Conservation (phyloP, 2,797 vertebrate species). For the Cuniculus paca region DNA sequence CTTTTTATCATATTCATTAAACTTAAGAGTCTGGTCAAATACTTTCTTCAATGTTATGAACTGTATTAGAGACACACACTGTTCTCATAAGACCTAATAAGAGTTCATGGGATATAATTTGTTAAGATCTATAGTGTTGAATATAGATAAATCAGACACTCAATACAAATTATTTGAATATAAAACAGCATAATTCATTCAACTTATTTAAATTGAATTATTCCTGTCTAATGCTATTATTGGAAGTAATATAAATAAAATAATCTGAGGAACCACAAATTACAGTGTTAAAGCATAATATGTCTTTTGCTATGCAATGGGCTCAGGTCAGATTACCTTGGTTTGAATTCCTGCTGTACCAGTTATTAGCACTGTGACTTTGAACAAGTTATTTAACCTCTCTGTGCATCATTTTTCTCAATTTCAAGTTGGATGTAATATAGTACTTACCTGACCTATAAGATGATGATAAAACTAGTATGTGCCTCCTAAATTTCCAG, state of each 20-base stretch:
- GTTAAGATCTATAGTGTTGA: not conserved
- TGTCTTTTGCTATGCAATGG: not conserved
- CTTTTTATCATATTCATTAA: not conserved
- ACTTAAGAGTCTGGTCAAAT: not conserved
- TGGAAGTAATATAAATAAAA: not conserved
- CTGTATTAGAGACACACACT: not conserved
- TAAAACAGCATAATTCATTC: not conserved
- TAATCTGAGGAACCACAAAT: not conserved
- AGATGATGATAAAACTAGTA: not conserved
- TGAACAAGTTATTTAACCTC: not conserved
- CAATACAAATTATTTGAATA: not conserved
- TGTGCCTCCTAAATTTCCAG: not conserved
- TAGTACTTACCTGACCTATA: not conserved
- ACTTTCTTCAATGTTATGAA: not conserved
- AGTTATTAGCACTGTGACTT: not conserved
- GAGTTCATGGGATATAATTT: not conserved
- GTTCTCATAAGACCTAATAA: not conserved
- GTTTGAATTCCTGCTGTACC: not conserved
- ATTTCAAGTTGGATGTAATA: not conserved
- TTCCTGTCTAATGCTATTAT: not conserved
- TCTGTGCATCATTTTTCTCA: not conserved
- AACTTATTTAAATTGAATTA: slow-evolving; percentile 6
- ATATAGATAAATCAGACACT: not conserved
- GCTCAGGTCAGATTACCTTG: not conserved
- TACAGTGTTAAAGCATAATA: not conserved